Evolutionary conservation across 2,888 invertebrate genomes (phyloP).

Genomic region (Cacoxenus indagator): DNA sequence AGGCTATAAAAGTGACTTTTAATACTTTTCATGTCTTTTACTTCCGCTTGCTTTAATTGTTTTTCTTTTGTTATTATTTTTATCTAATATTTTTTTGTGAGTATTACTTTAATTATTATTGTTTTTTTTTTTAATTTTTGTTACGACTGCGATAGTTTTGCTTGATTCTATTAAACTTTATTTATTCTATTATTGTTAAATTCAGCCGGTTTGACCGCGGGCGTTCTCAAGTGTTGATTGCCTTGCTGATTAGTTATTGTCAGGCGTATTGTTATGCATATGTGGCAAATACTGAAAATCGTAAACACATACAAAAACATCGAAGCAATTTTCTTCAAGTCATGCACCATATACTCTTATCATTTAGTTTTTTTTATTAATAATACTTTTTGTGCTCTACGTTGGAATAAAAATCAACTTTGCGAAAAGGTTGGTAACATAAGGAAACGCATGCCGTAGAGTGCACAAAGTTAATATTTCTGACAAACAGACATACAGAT

Average conservation of each 20-base stretch:
- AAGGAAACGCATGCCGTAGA: no score
- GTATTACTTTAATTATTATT: background rate
- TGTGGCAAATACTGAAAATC: no score
- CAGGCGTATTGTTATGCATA: background rate
- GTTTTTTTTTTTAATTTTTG: background rate
- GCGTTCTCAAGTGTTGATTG: background rate
- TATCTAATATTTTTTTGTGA: background rate
- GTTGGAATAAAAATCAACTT: no score
- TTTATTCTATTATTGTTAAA: background rate
- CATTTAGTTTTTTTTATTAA: no score
- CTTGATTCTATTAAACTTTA: background rate
- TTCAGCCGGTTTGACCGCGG: background rate
- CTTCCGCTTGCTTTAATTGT: slow-evolving; percentile 14
- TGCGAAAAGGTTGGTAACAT: no score
- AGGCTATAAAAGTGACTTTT: background rate
- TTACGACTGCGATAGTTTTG: background rate
- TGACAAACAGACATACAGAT: no score
- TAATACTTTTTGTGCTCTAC: no score
- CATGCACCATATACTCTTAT: background rate
- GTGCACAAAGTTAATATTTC: no score
- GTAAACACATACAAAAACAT: background rate
- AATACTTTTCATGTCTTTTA: background rate
- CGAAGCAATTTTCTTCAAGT: background rate
- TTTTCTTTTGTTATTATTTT: background rate
- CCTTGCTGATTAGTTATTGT: background rate